Percentiles rank a stretch among this genome's conserved stretches.
These are phyloP conservation scores for Solea senegalensis DNA, from an alignment of 2,113 vertebrate species.

Conservation along the genomic window DNA sequence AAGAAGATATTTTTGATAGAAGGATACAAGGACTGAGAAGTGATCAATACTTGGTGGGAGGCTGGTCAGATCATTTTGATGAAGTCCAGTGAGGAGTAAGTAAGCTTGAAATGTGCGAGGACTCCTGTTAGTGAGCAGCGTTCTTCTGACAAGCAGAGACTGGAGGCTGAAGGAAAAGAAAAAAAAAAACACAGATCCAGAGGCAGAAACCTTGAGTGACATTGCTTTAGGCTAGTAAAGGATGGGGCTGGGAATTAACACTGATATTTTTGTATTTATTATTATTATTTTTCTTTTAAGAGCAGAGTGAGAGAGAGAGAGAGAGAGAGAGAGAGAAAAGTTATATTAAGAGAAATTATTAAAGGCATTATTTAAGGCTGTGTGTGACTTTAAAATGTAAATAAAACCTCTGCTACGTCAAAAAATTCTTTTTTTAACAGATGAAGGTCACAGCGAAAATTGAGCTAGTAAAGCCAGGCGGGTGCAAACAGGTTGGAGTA, in stretches of 20 bases:
- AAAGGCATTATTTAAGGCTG: neutral
- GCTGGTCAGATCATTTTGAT: slow-evolving; percentile 31
- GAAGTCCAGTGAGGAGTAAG: slow-evolving; percentile 17
- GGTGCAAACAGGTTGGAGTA: no score
- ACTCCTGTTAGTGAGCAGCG: slow-evolving; percentile 6
- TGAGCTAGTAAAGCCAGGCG: no score
- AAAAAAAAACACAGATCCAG: neutral
- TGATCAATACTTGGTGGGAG: slow-evolving; percentile 39
- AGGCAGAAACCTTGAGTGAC: slow-evolving; percentile 22
- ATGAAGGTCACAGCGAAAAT: no score
- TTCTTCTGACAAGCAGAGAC: slow-evolving; percentile 7
- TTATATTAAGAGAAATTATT: slow-evolving; percentile 23
- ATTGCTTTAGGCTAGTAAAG: slow-evolving; percentile 20
- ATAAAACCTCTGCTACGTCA: no score
- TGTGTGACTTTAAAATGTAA: no score
- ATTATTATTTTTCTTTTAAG: neutral
- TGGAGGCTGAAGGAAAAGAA: slow-evolving; percentile 4
- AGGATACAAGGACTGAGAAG: neutral
- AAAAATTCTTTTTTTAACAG: no score
- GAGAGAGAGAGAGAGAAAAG: neutral
- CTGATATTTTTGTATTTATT: neutral
- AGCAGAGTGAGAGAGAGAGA: neutral
- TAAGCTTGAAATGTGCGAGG: neutral
- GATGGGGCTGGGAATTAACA: slow-evolving; percentile 3
- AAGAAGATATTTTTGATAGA: slow-evolving; percentile 20